Base-by-base conservation (phyloP, 2,113 vertebrate genomes). In the Poicephalus meyeri region DNA sequence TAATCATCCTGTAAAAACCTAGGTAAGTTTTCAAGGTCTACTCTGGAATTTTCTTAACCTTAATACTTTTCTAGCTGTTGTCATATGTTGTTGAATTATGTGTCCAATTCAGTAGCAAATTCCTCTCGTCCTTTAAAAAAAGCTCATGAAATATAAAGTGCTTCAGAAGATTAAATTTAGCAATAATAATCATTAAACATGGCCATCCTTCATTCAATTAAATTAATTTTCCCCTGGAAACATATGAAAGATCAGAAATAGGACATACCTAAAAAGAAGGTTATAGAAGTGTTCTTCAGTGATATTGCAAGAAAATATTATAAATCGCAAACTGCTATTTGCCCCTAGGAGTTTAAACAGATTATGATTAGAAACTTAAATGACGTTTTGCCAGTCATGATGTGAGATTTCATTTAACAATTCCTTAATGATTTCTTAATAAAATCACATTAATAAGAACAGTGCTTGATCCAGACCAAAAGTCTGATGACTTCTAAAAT, bases 351-450 rank as follows among this genome's bases (percentile, higher is more conserved):
- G 3, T 92, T 89, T 64, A n/a, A 91, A 88, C 19, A 92, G 20
- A 87, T 89, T 91, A 81, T 92, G 26, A 93, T 97, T 96, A 96
- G 61, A 91, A 76, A 92, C 35, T 91, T 79, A 89, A 97, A 95
- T 93, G n/a, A 97, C 52, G 93, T 93, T 94, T 89, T 70, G 10
- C 60, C 80, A 95, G 41, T 95, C 85, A 77, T 79, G 65, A 95
- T 85, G 20, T 41, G 72, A 42, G 1, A 31, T 93, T 96, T 96
- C 46, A 91, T 88, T 97, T 87, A 91, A 33, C 39, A 95, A 93
- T 86, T 93, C 92, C 80, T 94, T 95, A 93, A 94, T 95, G 94
- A 96, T 95, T 96, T 93, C 58, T 91, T 97, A 97, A 97, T 95
- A 96, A 95, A 98, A 92, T 94, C 50, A 93, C 76, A 93, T 96